Conservation (phyloP, 2,888 invertebrate species). For the Tortricodes alternella region DNA sequence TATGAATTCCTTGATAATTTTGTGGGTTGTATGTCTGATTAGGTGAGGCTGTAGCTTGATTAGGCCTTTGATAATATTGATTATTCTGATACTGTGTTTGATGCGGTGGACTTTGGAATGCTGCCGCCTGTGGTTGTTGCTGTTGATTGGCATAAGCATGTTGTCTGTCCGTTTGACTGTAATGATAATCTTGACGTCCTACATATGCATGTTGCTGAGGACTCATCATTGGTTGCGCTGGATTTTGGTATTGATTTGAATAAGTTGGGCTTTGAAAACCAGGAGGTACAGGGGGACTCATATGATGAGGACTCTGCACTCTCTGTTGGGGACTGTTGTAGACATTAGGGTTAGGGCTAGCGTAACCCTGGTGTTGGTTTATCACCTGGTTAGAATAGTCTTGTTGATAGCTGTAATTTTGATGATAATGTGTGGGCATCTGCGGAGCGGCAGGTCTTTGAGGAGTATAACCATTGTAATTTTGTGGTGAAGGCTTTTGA, state of each 20-base stretch:
- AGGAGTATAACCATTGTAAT: slow-evolving; percentile 68
- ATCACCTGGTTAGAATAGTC: slow-evolving; percentile 66
- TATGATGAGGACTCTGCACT: slow-evolving; percentile 69
- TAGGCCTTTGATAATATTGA: slow-evolving; percentile 69
- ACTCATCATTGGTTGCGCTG: slow-evolving; percentile 70
- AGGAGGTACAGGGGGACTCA: slow-evolving; percentile 61
- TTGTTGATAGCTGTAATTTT: slow-evolving; percentile 69
- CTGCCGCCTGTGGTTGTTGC: slow-evolving; percentile 42
- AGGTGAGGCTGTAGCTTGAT: slow-evolving; percentile 48
- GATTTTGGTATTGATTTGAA: slow-evolving; percentile 69
- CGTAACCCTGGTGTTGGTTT: slow-evolving; percentile 62
- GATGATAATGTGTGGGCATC: slow-evolving; percentile 66
- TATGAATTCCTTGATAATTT: slow-evolving; percentile 59
- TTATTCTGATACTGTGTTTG: slow-evolving; percentile 69
- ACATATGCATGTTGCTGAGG: slow-evolving; percentile 62
- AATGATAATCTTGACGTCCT: slow-evolving; percentile 66
- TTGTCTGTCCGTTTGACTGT: slow-evolving; percentile 66
- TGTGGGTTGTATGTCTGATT: slow-evolving; percentile 63
- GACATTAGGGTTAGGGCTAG: slow-evolving; percentile 62
- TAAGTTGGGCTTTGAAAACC: slow-evolving; percentile 74
- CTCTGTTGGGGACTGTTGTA: slow-evolving; percentile 74
- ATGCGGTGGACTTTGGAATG: slow-evolving; percentile 72
- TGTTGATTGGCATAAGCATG: slow-evolving; percentile 63
- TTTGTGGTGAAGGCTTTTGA: slow-evolving; percentile 62
- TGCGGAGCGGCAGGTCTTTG: slow-evolving; percentile 49